Base-by-base conservation (phyloP, 2,888 invertebrate species). In the Actias luna region DNA sequence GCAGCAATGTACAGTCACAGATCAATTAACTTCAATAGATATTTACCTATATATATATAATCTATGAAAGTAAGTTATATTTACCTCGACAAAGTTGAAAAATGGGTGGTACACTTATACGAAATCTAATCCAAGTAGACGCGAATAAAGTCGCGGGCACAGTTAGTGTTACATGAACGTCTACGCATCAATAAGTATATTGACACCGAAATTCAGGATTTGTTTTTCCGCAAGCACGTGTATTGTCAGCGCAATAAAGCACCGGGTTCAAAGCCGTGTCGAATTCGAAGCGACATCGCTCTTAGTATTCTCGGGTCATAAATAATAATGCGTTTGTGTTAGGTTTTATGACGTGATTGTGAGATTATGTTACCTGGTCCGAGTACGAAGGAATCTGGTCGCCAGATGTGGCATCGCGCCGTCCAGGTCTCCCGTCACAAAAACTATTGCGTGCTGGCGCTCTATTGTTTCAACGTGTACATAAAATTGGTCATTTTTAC, bases 281-380 rank as follows among this genome's bases (percentile, higher is more conserved):
- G 46, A 50, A 50, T 50, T 50, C n/a, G 25, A 25, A 50, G 25
- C 36, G 36, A 16, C 46, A 50, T 25, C 25, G 12, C 14, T 50
- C 22, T 50, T 50, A 12, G 2, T 50, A 50, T 50, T 50, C 25
- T 50, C 8, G 12, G 46, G 3, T 10, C 22, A 50, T 50, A 50
- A 50, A 50, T 50, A 50, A 50, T 25, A 50, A n/a, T n/a, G n/a
- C 46, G 46, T 50, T 50, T 25, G 12, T 50, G 25, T 2, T n/a
- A 50, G 22, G 25, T 50, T 50, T 62, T 50, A 67, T 61, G 64
- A 67, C 58, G 64, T 62, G 63, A 73, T 80, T 74, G 76, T 79
- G 70, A 74, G 67, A 75, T 78, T 69, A 76, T 69, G 73, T 78
- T 83, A 84, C 83, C 83, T 84, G 83, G 68, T 64, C 10, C 25